Evolutionary conservation across 1,140 invertebrate genomes (phyloP).

Genomic region (Neelides sp.): DNA sequence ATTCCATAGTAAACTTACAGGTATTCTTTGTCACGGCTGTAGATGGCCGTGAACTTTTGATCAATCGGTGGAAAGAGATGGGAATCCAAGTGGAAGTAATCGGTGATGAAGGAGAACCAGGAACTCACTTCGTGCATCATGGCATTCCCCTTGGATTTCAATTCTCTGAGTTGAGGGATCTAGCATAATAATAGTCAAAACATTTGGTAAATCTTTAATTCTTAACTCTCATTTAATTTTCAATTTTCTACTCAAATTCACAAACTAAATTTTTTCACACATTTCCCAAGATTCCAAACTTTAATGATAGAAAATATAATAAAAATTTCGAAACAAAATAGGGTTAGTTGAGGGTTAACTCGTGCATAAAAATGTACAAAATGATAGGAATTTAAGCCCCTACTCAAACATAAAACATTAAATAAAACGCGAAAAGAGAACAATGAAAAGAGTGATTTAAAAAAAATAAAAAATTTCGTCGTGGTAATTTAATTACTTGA

Average conservation of each 20-base stretch:
- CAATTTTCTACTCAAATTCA: not conserved
- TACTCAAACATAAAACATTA: too few relatives aligned
- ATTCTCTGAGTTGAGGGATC: conserved; percentile 48
- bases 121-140: conserved; percentile 48
- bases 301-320: not conserved
- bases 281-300: not conserved
- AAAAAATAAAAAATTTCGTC: not conserved
- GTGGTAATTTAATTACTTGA: too few relatives aligned
- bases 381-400: too few relatives aligned
- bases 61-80: conserved; percentile 54
- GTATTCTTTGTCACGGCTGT: conserved; percentile 73
- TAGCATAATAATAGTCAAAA: conserved; percentile 33
- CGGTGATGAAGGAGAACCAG: conserved; percentile 46
- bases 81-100: conserved; percentile 50
- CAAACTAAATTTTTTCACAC: not conserved
- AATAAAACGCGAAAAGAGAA: too few relatives aligned
- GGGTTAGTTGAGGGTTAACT: too few relatives aligned
- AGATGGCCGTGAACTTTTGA: conserved; percentile 59
- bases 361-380: too few relatives aligned
- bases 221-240: too few relatives aligned
- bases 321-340: not conserved
- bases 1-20: conserved; percentile 46
- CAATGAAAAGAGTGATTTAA: not conserved
- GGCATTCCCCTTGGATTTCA: conserved; percentile 46
- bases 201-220: not conserved